Base-by-base conservation (phyloP, 2,113 vertebrate species). In the Synchiropus splendidus region DNA sequence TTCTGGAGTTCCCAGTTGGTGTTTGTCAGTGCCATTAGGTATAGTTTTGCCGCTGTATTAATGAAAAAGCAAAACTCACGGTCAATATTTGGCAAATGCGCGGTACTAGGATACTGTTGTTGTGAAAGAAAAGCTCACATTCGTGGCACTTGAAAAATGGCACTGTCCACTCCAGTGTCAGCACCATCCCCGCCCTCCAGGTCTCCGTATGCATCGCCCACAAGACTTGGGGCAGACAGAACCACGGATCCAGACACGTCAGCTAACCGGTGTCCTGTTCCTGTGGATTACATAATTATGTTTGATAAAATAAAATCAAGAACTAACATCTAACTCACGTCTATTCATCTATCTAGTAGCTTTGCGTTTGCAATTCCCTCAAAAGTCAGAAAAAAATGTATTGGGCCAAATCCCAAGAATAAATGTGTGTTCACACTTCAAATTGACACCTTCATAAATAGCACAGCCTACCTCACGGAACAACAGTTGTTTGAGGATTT, bases 141-240 rank as follows among this genome's bases (percentile, higher is more conserved):
- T 75, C 89, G 89, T 44, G 94, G 91, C 33, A 93, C 87, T 72
- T 94, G 89, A 77, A 97, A 97, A 38, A 91, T 86, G 67, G 88
- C 92, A 55, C 83, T 90, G 54, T 98, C 95, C 60, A 88, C 86
- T 11, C 88, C 75, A 53, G 81, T 86, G 79, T 82, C 88, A 48
- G 79, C 79, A 69, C 80, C 86, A 58, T 91, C 89, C 55, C 96
- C 93, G 0, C 83, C 88, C 36, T 95, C 91, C 79, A 94, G 80
- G 50, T 86, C 70, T 33, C 68, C 91, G 61, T 91, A 94, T 27
- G 86, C 87, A 12, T 91, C 96, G 71, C 91, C 90, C 45, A 90
- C 86, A 58, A 91, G 86, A 60, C 88, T 92, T 15, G 89, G 90
- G 65, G 82, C 87, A 1, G 92, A 93, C 0, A 92, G 86, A 52